Conservation (phyloP, 2,113 vertebrate genomes). For the Callipepla squamata region DNA sequence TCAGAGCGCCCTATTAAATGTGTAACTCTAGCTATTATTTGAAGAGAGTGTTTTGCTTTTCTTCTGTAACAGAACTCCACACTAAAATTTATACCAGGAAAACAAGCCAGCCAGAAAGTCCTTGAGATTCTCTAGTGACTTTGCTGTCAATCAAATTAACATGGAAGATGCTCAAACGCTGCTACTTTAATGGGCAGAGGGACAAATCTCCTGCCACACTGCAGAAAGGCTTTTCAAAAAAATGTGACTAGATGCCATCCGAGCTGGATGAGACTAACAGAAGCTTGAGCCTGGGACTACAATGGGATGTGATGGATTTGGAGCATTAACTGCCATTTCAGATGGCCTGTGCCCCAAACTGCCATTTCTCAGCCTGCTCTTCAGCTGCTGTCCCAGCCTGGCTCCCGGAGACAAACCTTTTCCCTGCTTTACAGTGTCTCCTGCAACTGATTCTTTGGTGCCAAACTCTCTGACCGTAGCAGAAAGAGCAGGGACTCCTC, state of each 20-base stretch:
- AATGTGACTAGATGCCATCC: neutral
- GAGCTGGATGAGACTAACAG: neutral
- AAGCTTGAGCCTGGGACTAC: neutral
- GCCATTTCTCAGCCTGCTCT: neutral
- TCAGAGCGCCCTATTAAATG: neutral
- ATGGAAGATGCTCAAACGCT: neutral
- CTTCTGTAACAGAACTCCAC: neutral
- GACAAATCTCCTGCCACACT: neutral
- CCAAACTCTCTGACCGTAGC: neutral
- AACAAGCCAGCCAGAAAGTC: slow-evolving; percentile 30
- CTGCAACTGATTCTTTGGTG: neutral
- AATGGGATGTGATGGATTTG: neutral
- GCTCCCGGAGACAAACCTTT: neutral
- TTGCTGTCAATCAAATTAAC: slow-evolving; percentile 4
- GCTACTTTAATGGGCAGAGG: neutral
- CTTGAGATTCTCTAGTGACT: neutral
- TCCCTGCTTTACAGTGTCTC: neutral
- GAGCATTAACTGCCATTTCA: neutral
- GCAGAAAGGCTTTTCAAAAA: neutral
- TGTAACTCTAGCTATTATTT: slow-evolving; percentile 2
- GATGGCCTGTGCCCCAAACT: neutral
- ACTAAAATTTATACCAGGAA: neutral
- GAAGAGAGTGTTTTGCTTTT: neutral
- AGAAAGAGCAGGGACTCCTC: neutral
- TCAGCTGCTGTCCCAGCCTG: neutral